phyloP scores from a whole-genome alignment of 1,140 invertebrate genomes.

The Portunus trituberculatus region DNA sequence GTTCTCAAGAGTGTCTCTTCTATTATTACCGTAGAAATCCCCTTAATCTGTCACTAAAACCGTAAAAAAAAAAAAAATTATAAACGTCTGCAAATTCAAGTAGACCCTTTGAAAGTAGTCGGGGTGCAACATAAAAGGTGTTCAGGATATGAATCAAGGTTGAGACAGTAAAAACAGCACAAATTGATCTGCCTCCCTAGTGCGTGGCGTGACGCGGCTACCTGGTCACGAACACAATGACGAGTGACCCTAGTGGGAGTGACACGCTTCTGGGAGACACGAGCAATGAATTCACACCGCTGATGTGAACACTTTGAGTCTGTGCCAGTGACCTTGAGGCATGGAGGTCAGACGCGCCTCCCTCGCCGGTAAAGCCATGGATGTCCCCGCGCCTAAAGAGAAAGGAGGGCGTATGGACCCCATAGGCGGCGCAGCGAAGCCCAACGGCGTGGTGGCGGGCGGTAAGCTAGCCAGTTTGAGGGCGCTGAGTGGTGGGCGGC shows the following conservation, averaged over 20 bases:
- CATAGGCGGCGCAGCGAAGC: neutral
- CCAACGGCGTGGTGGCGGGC: neutral
- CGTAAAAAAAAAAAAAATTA: too few relatives aligned
- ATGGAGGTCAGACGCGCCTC: neutral
- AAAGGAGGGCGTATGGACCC: neutral
- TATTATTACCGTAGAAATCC: too few relatives aligned
- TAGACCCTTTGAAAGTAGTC: too few relatives aligned
- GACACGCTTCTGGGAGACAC: neutral
- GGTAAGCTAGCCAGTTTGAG: neutral
- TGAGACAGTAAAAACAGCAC: too few relatives aligned
- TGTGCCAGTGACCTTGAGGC: neutral
- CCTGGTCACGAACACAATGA: neutral
- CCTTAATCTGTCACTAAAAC: too few relatives aligned
- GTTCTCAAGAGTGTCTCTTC: too few relatives aligned
- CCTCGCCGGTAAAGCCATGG: neutral
- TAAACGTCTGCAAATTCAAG: too few relatives aligned
- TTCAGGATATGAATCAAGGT: too few relatives aligned
- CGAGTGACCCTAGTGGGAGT: neutral
- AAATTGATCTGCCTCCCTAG: neutral
- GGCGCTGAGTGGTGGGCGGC: neutral
- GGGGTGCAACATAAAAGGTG: too few relatives aligned
- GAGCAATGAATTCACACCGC: neutral
- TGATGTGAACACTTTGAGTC: neutral
- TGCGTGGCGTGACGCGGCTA: neutral
- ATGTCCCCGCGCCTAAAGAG: neutral